phyloP scores from a whole-genome alignment of 2,113 vertebrate species.

The Ginglymostoma cirratum region DNA sequence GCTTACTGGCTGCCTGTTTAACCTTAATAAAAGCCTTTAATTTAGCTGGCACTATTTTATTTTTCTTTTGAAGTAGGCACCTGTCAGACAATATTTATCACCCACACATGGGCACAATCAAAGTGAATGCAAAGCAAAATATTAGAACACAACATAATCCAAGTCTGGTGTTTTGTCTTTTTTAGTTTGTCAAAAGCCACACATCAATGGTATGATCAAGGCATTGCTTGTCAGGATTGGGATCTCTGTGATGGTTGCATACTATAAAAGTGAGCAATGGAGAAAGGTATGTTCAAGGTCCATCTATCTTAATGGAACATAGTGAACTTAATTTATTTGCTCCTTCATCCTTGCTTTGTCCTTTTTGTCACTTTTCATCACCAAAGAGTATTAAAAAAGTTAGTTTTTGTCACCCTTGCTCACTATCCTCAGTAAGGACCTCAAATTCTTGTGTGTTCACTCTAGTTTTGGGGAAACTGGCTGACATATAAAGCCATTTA shows the following conservation, averaged over 20 bases:
- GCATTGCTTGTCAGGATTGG: slow-evolving; percentile 74
- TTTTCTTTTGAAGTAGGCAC: background rate
- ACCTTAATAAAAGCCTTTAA: background rate
- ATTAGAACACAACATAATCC: slow-evolving; percentile 7
- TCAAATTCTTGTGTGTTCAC: background rate
- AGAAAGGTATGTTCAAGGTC: slow-evolving; percentile 64
- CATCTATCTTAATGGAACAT: background rate
- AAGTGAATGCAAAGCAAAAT: background rate
- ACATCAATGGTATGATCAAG: slow-evolving; percentile 53
- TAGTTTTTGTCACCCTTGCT: background rate
- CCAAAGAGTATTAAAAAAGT: background rate
- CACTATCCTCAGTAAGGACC: background rate
- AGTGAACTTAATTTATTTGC: background rate
- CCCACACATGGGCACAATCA: background rate
- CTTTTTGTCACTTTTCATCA: background rate
- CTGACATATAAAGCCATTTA: too few species aligned
- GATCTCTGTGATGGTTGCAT: slow-evolving; percentile 75
- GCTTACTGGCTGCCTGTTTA: background rate
- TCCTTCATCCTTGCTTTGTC: background rate
- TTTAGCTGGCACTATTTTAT: background rate
- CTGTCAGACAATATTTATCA: background rate
- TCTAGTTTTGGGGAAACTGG: background rate
- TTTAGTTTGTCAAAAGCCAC: slow-evolving; percentile 55
- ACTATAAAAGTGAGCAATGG: slow-evolving; percentile 76
- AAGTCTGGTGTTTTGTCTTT: background rate